phyloP scores from a whole-genome alignment of 2,888 invertebrate species.

The Melanostoma scalare region DNA sequence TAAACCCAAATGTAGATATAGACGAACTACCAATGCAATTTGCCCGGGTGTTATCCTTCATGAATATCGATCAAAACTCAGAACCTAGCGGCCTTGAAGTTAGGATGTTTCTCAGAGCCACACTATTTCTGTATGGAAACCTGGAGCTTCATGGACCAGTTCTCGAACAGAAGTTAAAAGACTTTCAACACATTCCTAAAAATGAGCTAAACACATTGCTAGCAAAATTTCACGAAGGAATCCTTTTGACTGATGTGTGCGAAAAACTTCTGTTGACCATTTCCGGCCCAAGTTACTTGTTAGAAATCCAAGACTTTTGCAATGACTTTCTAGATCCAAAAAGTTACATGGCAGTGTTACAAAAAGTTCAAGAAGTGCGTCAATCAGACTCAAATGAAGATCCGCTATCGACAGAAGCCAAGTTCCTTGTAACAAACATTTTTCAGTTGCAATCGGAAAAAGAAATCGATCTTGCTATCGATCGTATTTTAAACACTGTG shows the following conservation, averaged over 20 bases:
- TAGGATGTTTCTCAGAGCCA: slow-evolving; percentile 19
- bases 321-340: slow-evolving; percentile 49
- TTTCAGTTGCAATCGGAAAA: slow-evolving; percentile 39
- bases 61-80: slow-evolving; percentile 39
- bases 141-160: slow-evolving; percentile 37
- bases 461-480: slow-evolving; percentile 44
- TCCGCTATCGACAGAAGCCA: slow-evolving; percentile 30
- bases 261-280: slow-evolving; percentile 50
- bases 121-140: slow-evolving; percentile 47
- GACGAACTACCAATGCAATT: slow-evolving; percentile 42
- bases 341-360: slow-evolving; percentile 26
- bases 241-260: slow-evolving; percentile 45
- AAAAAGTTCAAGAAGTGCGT: slow-evolving; percentile 32
- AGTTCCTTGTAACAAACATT: slow-evolving; percentile 36
- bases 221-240: slow-evolving; percentile 42
- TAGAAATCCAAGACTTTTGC: slow-evolving; percentile 59
- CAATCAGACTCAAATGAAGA: neutral
- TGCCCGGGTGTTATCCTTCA: slow-evolving; percentile 36
- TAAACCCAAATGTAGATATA: slow-evolving; percentile 23
- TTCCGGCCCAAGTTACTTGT: slow-evolving; percentile 55
- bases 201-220: slow-evolving; percentile 42
- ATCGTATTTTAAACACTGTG: slow-evolving; percentile 33
- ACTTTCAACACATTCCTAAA: slow-evolving; percentile 42
- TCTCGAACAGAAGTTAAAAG: slow-evolving; percentile 44
- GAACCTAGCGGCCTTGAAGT: slow-evolving; percentile 33